Conservation (phyloP, 2,113 vertebrate genomes). For the Terrapene triunguis region DNA sequence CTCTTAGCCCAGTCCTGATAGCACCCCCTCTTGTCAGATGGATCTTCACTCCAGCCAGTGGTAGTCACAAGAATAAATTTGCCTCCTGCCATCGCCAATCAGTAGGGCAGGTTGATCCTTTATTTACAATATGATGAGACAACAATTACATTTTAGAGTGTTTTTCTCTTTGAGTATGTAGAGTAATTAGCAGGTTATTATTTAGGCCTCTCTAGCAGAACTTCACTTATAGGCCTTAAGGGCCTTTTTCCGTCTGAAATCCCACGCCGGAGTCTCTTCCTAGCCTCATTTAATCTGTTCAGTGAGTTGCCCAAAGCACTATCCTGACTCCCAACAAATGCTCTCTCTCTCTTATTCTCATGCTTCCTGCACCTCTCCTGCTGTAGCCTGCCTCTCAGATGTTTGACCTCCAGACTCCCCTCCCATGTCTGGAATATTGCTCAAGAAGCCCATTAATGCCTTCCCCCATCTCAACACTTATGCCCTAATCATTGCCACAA, state of each 20-base stretch:
- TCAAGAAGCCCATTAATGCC: neutral
- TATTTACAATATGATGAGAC: slow-evolving; percentile 13
- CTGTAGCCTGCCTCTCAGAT: neutral
- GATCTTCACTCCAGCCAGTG: neutral
- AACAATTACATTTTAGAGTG: neutral
- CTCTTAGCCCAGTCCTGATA: neutral
- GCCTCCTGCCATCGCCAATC: neutral
- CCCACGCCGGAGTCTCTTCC: neutral
- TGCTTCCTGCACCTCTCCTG: neutral
- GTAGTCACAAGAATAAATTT: slow-evolving; percentile 7
- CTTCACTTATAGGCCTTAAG: neutral
- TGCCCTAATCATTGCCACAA: neutral
- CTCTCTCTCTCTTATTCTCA: neutral
- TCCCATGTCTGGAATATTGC: neutral
- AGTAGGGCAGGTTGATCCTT: slow-evolving; percentile 21
- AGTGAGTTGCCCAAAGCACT: neutral
- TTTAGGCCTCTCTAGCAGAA: neutral
- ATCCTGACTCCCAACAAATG: neutral
- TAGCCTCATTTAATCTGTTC: neutral
- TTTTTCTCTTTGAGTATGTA: neutral
- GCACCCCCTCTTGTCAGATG: neutral
- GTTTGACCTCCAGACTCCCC: neutral
- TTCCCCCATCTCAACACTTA: neutral
- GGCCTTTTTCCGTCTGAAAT: neutral
- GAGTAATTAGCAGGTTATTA: neutral